Conservation (phyloP, 2,888 invertebrate species). For the Adelphocoris suturalis region DNA sequence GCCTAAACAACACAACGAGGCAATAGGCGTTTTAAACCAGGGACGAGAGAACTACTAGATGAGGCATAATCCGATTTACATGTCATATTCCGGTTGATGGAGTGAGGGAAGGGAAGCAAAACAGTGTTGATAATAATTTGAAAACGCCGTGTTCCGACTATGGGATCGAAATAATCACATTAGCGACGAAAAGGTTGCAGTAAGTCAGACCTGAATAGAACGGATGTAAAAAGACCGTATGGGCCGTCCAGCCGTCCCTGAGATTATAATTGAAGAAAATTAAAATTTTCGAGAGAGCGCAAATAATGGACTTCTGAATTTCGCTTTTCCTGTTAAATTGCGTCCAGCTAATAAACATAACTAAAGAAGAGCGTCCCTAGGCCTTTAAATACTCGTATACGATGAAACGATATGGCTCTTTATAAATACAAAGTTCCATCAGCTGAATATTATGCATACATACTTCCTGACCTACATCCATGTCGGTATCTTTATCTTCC, state of each 20-base stretch:
- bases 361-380: too few species aligned
- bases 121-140: constrained; percentile 50
- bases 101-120: constrained; percentile 3
- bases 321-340: too few species aligned
- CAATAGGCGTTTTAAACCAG: constrained; percentile 31
- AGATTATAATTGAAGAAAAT: not conserved
- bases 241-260: not conserved
- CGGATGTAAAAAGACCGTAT: not conserved
- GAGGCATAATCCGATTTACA: constrained; percentile 59
- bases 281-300: not conserved
- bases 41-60: constrained; percentile 31
- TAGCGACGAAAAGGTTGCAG: constrained; percentile 21
- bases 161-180: constrained; percentile 53
- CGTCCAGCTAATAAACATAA: too few species aligned
- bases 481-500: too few species aligned
- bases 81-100: constrained; percentile 39
- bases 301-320: not conserved
- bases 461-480: too few species aligned
- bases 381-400: too few species aligned
- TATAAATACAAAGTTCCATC: too few species aligned
- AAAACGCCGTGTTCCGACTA: constrained; percentile 13
- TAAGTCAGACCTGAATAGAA: constrained; percentile 18
- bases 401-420: too few species aligned
- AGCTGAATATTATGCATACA: too few species aligned
- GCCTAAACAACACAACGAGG: not conserved